phyloP scores from a whole-genome alignment of 2,113 vertebrate species.

The Brachyhypopomus occidentalis region DNA sequence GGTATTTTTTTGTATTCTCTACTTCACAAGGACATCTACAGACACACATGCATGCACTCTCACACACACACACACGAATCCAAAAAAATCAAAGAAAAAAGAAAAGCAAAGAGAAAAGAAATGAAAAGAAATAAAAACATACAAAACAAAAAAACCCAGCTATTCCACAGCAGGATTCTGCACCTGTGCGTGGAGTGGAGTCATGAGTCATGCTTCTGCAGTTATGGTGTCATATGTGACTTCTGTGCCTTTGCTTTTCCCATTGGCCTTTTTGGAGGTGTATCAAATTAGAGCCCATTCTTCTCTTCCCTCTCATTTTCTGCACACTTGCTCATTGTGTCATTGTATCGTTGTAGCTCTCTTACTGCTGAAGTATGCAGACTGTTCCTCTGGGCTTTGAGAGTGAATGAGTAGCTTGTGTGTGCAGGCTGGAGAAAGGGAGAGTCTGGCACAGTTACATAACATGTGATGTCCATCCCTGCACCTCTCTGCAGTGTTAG shows the following conservation, averaged over 20 bases:
- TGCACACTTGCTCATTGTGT: background rate
- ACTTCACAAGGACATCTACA: background rate
- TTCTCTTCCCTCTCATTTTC: background rate
- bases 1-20: background rate
- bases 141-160: no score
- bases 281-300: background rate
- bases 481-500: slow-evolving; percentile 6
- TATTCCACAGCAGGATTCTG: background rate
- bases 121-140: no score
- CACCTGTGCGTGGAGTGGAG: background rate
- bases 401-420: slow-evolving; percentile 4
- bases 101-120: no score
- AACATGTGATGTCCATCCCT: slow-evolving; percentile 24
- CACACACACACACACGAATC: no score
- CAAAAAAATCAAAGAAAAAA: no score
- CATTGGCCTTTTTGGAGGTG: background rate
- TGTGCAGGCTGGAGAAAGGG: background rate
- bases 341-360: background rate
- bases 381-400: background rate
- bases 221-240: background rate
- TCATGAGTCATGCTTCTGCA: background rate
- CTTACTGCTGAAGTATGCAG: background rate
- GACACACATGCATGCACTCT: background rate
- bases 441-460: slow-evolving; percentile 24
- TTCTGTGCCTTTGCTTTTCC: background rate